Conservation (phyloP, 2,888 invertebrate genomes). For the Oscheius sp. region DNA sequence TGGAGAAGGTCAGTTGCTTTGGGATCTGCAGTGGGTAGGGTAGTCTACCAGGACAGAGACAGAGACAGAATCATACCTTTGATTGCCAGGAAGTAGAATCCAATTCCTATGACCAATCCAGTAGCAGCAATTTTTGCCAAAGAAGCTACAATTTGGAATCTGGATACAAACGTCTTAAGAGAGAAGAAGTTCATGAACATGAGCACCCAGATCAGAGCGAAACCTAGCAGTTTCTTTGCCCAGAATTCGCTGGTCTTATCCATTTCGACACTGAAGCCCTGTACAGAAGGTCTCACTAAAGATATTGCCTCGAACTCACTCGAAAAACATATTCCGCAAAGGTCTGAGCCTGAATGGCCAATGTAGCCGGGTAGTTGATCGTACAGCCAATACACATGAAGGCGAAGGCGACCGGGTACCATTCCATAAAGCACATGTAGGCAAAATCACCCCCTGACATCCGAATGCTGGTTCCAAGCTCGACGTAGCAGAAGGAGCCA, state of each 20-base stretch:
- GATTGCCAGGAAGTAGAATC: slow-evolving; percentile 63
- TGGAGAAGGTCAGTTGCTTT: too few species aligned
- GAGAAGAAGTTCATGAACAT: slow-evolving; percentile 72
- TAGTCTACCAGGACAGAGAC: neutral
- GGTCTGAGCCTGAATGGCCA: slow-evolving; percentile 70
- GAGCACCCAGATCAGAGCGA: slow-evolving; percentile 62
- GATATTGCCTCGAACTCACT: slow-evolving; percentile 41
- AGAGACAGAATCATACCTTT: slow-evolving; percentile 37
- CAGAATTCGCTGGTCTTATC: slow-evolving; percentile 48
- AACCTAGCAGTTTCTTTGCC: slow-evolving; percentile 63
- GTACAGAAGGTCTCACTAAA: slow-evolving; percentile 2
- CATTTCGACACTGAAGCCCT: slow-evolving; percentile 56
- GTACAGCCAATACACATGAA: slow-evolving; percentile 72
- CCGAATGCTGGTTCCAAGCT: slow-evolving; percentile 87
- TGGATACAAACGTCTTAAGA: slow-evolving; percentile 65
- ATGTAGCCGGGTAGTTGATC: slow-evolving; percentile 69
- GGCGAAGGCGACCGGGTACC: slow-evolving; percentile 71
- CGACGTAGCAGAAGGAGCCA: slow-evolving; percentile 90
- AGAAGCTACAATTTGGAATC: slow-evolving; percentile 69
- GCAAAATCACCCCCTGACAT: slow-evolving; percentile 71
- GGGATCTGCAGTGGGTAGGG: too few species aligned
- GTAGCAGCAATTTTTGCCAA: slow-evolving; percentile 67
- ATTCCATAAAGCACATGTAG: slow-evolving; percentile 70
- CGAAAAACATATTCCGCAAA: slow-evolving; percentile 70
- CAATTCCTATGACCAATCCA: slow-evolving; percentile 63